Base-by-base conservation (phyloP, 2,113 vertebrate species). In the Lepus americanus region DNA sequence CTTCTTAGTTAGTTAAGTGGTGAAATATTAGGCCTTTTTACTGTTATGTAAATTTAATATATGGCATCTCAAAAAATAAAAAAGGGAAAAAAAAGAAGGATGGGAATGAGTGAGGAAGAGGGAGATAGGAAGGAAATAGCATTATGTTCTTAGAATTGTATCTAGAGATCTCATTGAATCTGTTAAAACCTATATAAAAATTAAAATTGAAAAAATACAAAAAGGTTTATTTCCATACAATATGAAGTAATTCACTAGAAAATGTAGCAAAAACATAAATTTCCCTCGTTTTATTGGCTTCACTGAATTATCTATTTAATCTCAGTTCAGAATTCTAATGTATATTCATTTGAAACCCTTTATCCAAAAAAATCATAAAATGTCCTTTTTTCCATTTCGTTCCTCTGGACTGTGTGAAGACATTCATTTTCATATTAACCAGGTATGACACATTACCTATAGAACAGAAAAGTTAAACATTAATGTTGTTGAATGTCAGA, bases 401-500 rank as follows among this genome's bases (percentile, higher is more conserved):
- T 72, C 70, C 0, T 63, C 33, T 19, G 78, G 36, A 39, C 49
- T 63, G 51, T 12, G 13, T 61, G 22, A 93, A 89, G 11, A 22
- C 13, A 73, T 69, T 69, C 20, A 63, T 70, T 89, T 83, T 93
- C 33, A 64, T 61, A 2, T 66, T 83, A 86, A 61, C 4, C 25
- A 92, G 53, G 27, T 70, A 64, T 10, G 31, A n/a, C 49, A 87
- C 66, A 64, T 51, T 61, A 61, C 3, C 22, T 61, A 84, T 5
- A 61, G 14, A 39, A 88, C 2, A 90, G 49, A 83, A 66, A 83
- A 67, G 20, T 49, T 11, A 77, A 95, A 82, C 25, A 76, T 94
- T 82, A 29, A 91, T 85, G 9, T 83, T 74, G 67, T 23, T 51
- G 23, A 91, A 81, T 83, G 39, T 80, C 72, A 97, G 5, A 9